Evolutionary conservation across 2,888 invertebrate species (phyloP), one percentile per base, ranked within the genome.

Genomic region (Drosophila fulvimacula): DNA sequence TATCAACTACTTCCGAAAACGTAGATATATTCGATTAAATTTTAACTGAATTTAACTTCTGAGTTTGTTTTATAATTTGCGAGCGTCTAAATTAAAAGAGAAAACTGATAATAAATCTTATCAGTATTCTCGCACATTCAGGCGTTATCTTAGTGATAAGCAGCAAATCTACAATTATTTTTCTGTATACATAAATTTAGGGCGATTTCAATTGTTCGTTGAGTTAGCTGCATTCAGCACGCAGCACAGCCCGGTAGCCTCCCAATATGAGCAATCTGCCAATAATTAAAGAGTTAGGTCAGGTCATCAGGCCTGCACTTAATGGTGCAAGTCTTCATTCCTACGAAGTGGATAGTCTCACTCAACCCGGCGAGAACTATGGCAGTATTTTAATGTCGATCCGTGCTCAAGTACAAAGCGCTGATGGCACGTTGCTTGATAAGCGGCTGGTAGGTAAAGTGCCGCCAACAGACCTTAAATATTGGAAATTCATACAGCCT

Each of bases 351-450:
- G 59, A 30, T 6, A 70, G 44, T n/a, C 49, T 87, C 24, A 84
- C 88, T 0, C 64, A 76, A 15, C 82, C 88, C 5, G 82, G 85
- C 2, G 82, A 82, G 30, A 87, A 82, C 49, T 87, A 84, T 17
- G 81, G 88, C 21, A 81, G 81, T 55, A 46, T 84, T 34, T 34
- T 82, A 6, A 27, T 82, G 51, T 68, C 84, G 5, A 36, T 87
- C 19, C 42, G 19, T n/a, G 88, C 67, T 1, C 41, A 57, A 44
- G 3, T 87, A 11, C 17, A 48, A 27, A 27, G 30, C 6, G 21
- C 64, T 1, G 10, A 49, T 6, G 83, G 64, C 0, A 53, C 39
- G 7, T 3, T 55, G 0, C 41, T 44, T 9, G 36, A 39, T 2
- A 61, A 70, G 53, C 48, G 56, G 4, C 24, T 82, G 7, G 85